Evolutionary conservation across 2,797 vertebrate species (phyloP).

Genomic region (Chelidonichthys spinosus): DNA sequence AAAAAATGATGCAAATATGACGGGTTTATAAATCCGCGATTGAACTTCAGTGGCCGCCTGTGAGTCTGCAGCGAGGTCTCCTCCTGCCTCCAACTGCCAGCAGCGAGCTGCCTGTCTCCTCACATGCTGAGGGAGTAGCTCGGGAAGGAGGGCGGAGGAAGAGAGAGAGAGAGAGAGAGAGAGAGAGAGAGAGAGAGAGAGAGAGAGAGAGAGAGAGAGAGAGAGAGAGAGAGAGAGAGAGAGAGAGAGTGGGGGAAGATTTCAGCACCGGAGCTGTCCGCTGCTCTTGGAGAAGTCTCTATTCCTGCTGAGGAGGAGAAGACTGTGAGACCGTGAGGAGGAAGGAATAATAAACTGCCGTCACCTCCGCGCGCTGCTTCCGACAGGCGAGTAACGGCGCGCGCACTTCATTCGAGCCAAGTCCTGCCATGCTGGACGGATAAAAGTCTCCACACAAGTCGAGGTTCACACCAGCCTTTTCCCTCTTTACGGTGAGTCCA

Average conservation of each 20-base stretch:
- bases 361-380: slow-evolving; percentile 38
- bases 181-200: not conserved
- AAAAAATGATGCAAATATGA: slow-evolving; percentile 24
- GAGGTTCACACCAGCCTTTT: slow-evolving; percentile 46
- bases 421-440: slow-evolving; percentile 81
- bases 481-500: slow-evolving; percentile 72
- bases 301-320: not conserved
- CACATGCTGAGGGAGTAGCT: slow-evolving; percentile 54
- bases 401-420: slow-evolving; percentile 59
- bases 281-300: slow-evolving; percentile 46
- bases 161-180: not conserved
- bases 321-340: slow-evolving; percentile 33
- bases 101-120: slow-evolving; percentile 43
- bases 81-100: slow-evolving; percentile 28
- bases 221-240: not conserved
- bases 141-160: slow-evolving; percentile 31
- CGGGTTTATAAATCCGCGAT: slow-evolving; percentile 51
- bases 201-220: not conserved
- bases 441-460: slow-evolving; percentile 68
- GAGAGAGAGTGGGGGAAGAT: slow-evolving; percentile 12
- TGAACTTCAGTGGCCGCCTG: slow-evolving; percentile 54
- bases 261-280: slow-evolving; percentile 88
- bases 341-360: slow-evolving; percentile 56
- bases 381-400: slow-evolving; percentile 34
- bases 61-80: slow-evolving; percentile 45